Evolutionary conservation across 37 sponge, comb jelly and placozoan genomes (phyloP).

Genomic region (Ianthella basta): DNA sequence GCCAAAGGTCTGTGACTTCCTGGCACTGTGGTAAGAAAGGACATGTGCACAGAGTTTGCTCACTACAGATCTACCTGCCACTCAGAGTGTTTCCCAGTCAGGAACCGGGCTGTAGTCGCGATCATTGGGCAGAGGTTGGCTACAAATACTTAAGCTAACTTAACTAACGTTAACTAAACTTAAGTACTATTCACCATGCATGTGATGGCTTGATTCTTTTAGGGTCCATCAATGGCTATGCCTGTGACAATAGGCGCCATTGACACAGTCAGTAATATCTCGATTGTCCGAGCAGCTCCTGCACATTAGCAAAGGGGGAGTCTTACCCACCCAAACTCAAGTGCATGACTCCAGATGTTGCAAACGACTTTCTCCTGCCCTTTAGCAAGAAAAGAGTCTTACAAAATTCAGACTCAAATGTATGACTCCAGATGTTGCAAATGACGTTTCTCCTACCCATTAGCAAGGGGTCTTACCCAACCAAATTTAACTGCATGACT

Average conservation of each 20-base stretch:
- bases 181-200: conserved; percentile 1
- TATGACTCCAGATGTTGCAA: too few species aligned
- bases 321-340: too few species aligned
- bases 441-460: too few species aligned
- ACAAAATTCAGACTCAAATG: too few species aligned
- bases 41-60: not conserved
- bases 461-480: too few species aligned
- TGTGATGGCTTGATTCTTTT: conserved; percentile 17
- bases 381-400: too few species aligned
- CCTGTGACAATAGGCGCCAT: conserved; percentile 29
- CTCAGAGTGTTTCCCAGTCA: too few species aligned
- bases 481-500: too few species aligned
- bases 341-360: too few species aligned
- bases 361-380: too few species aligned
- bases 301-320: too few species aligned
- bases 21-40: not conserved
- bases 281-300: not conserved
- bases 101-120: not conserved
- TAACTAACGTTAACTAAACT: not conserved
- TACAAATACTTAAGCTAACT: conserved; percentile 9
- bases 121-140: conserved; percentile 47
- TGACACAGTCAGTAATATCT: conserved; percentile 41
- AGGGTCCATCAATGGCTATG: conserved; percentile 25
- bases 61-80: too few species aligned
- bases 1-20: not conserved